These are phyloP conservation scores for Sminthopsis crassicaudata DNA, from an alignment of 2,113 vertebrate genomes.

Conservation along the genomic window DNA sequence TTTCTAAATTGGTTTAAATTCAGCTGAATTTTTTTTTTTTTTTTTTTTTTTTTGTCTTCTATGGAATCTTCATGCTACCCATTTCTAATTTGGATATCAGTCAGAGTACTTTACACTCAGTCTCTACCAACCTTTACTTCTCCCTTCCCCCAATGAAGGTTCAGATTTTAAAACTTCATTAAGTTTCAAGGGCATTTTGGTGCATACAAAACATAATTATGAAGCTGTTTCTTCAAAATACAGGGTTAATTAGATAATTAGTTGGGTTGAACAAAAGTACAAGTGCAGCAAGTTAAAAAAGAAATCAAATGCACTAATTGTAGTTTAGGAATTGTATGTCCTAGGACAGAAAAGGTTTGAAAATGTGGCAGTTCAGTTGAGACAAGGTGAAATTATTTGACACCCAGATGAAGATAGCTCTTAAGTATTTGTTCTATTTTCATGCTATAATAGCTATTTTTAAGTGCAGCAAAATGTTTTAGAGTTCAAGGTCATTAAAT, in stretches of 20 bases:
- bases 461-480: background rate
- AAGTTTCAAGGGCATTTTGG: conserved; percentile 19
- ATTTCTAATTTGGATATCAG: background rate
- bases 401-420: conserved; percentile 21
- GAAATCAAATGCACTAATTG: conserved; percentile 27
- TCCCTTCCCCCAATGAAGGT: background rate
- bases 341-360: background rate
- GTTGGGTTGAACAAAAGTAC: conserved; percentile 18
- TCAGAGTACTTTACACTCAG: conserved; percentile 3
- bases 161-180: conserved; percentile 4
- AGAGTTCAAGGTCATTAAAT: conserved; percentile 14
- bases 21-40: background rate
- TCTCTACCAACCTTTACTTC: background rate
- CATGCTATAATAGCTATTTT: background rate
- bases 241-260: conserved; percentile 49
- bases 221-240: conserved; percentile 47
- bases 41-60: background rate
- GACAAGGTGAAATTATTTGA: conserved; percentile 2
- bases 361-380: conserved; percentile 23
- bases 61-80: background rate
- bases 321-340: background rate
- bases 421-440: background rate
- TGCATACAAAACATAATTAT: background rate
- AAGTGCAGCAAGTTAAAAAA: conserved; percentile 46
- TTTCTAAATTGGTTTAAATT: background rate